Conservation (phyloP, 2,113 vertebrate genomes). For the Nyctibius bracteatus region DNA sequence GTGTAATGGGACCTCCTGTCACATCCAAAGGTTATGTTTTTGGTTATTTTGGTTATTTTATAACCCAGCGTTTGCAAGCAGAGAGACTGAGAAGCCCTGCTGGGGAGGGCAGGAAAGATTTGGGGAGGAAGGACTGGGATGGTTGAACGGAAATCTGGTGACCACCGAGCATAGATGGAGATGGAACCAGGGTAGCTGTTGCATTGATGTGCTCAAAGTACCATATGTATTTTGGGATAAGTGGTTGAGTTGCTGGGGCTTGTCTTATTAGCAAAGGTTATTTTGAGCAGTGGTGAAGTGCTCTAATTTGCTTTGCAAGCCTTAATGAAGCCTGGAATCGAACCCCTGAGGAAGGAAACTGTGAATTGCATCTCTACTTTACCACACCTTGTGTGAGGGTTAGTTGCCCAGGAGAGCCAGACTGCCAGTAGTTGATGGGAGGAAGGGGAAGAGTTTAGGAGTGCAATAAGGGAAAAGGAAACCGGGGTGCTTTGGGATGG, state of each 20-base stretch:
- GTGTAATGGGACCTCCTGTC: background rate
- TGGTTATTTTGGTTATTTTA: background rate
- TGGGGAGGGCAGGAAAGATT: background rate
- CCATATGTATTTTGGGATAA: background rate
- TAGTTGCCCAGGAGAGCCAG: background rate
- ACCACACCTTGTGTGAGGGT: background rate
- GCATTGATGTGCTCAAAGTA: background rate
- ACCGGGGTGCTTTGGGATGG: background rate
- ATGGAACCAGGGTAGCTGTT: accelerated
- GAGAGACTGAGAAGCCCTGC: background rate
- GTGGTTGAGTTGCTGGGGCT: background rate
- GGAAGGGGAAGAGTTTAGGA: background rate
- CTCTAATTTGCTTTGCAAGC: background rate
- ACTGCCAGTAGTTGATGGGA: background rate
- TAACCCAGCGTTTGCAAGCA: background rate
- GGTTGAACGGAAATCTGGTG: background rate
- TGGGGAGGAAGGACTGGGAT: background rate
- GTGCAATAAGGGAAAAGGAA: background rate
- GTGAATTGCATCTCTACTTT: background rate
- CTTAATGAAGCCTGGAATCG: background rate
- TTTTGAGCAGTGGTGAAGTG: background rate
- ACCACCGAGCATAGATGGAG: background rate
- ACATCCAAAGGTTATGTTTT: background rate
- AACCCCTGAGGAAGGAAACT: background rate
- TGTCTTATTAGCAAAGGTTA: background rate